Evolutionary conservation across 2,113 vertebrate species (phyloP), one percentile per base, ranked within the genome.

Genomic region (Lipophrys pholis): DNA sequence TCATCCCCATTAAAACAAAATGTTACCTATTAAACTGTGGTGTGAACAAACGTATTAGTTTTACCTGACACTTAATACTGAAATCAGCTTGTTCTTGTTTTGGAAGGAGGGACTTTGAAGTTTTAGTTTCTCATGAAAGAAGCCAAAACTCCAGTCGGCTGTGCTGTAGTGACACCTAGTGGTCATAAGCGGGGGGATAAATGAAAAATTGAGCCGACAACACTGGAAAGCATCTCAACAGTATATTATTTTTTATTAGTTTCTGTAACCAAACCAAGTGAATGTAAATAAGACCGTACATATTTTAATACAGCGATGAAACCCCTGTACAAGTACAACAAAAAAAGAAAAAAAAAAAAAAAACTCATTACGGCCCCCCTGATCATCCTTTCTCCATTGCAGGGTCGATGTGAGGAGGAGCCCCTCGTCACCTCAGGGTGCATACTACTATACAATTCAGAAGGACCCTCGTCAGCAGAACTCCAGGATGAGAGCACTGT

Each of bases 261-360:
- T 97, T 98, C 95, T 97, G 96, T 99, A 99, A 98, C 97, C 97
- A 98, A 99, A 99, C 97, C 95, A 96, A 93, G 91, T 93, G 90
- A 94, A 97, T 95, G 97, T 97, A 99, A 98, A 97, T 99, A 99
- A 98, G 97, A 99, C 96, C 96, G 93, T 98, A 99, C 96, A 97
- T 98, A 96, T 97, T 98, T 94, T 97, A 96, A 98, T 98, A 99
- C 96, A 99, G 96, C 95, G 95, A 91, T 93, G 93, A 96, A 96
- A 97, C 95, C 96, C 96, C 97, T 97, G 96, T 97, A 98, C 96
- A 98, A 96, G 96, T 96, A 96, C 94, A 95, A 97, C 95, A 95
- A 93, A 91, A 53, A 63, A 55, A 43, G 58, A 92, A 93, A 93
- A 89, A 92, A 93, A 94, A 51, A 14, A 73, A 78, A 40, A 74